phyloP scores from a whole-genome alignment of 2,113 vertebrate genomes.

The Malurus melanocephalus region DNA sequence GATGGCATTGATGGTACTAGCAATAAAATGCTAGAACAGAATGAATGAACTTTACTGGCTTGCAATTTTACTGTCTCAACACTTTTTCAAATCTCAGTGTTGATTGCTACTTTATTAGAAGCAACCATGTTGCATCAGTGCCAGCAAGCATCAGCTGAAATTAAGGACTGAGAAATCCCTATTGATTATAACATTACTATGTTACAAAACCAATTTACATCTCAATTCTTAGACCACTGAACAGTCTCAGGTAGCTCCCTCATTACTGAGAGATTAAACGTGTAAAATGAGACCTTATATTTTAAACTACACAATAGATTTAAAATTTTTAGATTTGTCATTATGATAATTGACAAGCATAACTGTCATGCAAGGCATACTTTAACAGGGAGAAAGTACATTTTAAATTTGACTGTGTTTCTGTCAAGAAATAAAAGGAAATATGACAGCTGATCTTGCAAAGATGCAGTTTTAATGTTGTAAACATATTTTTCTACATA shows the following conservation, averaged over 20 bases:
- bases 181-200: slow-evolving; percentile 46
- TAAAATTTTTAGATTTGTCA: background rate
- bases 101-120: background rate
- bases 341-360: background rate
- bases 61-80: background rate
- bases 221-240: background rate
- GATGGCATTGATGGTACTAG: background rate
- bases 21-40: slow-evolving; percentile 5
- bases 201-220: slow-evolving; percentile 8
- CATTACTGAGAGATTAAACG: background rate
- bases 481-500: background rate
- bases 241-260: background rate
- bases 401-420: background rate
- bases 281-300: background rate
- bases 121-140: background rate
- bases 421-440: background rate
- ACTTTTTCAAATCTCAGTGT: background rate
- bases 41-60: background rate
- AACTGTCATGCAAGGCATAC: background rate
- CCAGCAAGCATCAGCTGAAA: background rate
- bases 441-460: background rate
- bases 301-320: background rate
- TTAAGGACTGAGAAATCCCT: slow-evolving; percentile 34
- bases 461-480: background rate
- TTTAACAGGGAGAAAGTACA: background rate